Evolutionary conservation across 2,888 invertebrate genomes (phyloP).

Genomic region (Drosophila hawaiiensis): DNA sequence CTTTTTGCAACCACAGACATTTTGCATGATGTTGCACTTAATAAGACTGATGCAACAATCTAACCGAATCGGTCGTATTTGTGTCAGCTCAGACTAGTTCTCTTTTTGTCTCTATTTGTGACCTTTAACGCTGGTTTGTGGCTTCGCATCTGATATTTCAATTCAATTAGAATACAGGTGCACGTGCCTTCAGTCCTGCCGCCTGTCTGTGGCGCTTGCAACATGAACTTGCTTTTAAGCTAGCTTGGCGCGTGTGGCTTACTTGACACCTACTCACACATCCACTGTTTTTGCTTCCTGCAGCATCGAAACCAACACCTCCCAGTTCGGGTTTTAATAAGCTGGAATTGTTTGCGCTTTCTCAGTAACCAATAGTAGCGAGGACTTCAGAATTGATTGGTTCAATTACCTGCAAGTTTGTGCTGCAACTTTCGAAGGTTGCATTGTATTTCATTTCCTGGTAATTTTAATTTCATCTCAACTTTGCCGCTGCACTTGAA

Average conservation of each 20-base stretch:
- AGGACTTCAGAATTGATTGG: slow-evolving; percentile 1
- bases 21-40: slow-evolving; percentile 38
- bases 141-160: slow-evolving; percentile 2
- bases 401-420: slow-evolving; percentile 21
- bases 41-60: slow-evolving; percentile 38
- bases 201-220: slow-evolving; percentile 37
- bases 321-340: slow-evolving; percentile 6
- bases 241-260: slow-evolving; percentile 33
- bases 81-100: background rate
- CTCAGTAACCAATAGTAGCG: slow-evolving; percentile 5
- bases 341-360: slow-evolving; percentile 22
- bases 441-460: slow-evolving; percentile 24
- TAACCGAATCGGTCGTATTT: slow-evolving; percentile 21
- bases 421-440: slow-evolving; percentile 6
- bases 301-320: background rate
- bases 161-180: slow-evolving; percentile 62
- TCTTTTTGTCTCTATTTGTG: background rate
- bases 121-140: slow-evolving; percentile 5
- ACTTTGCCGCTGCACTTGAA: background rate
- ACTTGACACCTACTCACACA: slow-evolving; percentile 22
- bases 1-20: background rate
- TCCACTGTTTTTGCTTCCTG: background rate
- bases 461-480: slow-evolving; percentile 14
- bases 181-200: slow-evolving; percentile 24
- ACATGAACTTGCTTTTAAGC: slow-evolving; percentile 69